Conservation (phyloP, 2,113 vertebrate genomes). For the Turnix velox region DNA sequence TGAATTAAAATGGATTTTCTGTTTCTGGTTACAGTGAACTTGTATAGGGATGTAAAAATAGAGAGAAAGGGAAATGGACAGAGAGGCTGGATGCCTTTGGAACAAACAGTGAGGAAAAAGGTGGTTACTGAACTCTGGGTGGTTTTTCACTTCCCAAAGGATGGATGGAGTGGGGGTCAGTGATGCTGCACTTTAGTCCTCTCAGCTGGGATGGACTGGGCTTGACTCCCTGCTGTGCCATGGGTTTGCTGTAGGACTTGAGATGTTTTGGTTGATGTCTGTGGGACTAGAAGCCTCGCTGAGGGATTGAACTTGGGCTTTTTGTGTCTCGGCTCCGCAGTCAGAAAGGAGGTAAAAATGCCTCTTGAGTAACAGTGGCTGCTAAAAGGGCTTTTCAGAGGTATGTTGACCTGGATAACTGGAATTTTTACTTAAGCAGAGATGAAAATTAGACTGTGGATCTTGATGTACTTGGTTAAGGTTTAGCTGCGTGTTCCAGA, state of each 20-base stretch:
- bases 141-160: not conserved
- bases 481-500: not conserved
- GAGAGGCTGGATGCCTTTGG: fast-evolving
- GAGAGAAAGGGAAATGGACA: not conserved
- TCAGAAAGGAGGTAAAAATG: not conserved
- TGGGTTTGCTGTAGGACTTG: not conserved
- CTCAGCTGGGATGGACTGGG: too few relatives aligned
- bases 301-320: not conserved
- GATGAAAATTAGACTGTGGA: not conserved
- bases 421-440: not conserved
- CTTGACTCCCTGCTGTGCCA: fast-evolving
- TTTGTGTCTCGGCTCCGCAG: not conserved
- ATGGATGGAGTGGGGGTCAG: fast-evolving
- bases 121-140: not conserved
- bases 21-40: not conserved
- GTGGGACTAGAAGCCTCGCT: not conserved
- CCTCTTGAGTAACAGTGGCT: not conserved
- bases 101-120: not conserved
- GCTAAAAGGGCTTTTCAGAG: not conserved
- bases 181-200: not conserved
- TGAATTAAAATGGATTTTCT: not conserved
- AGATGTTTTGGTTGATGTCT: not conserved
- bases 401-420: not conserved
- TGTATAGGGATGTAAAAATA: not conserved
- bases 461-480: not conserved